Evolutionary conservation across 2,113 vertebrate species (phyloP).

Genomic region (Aix galericulata): DNA sequence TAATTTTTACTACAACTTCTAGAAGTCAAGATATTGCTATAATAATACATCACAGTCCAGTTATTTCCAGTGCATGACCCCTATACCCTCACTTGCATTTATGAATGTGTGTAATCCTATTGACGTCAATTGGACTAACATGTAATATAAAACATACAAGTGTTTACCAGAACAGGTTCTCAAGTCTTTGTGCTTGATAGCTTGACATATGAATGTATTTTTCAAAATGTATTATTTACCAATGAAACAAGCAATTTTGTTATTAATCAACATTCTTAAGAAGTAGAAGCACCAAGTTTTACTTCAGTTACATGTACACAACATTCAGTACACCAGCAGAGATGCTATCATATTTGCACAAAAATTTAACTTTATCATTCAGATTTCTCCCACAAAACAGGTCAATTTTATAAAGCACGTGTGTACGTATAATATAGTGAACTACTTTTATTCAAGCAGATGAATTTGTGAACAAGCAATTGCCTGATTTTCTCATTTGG

Average conservation of each 20-base stretch:
- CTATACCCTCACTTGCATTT: background rate
- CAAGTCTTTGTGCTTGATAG: background rate
- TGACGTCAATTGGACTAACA: background rate
- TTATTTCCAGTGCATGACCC: background rate
- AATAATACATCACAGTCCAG: conserved; percentile 11
- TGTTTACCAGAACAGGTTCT: background rate
- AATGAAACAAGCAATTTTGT: background rate
- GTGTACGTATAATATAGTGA: background rate
- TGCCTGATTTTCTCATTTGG: background rate
- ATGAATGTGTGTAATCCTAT: background rate
- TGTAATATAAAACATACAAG: background rate
- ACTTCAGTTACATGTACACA: background rate
- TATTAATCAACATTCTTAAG: background rate
- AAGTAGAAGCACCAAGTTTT: background rate
- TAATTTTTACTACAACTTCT: conserved; percentile 22
- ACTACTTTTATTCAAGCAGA: background rate
- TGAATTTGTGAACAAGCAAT: conserved; percentile 5
- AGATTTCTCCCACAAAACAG: background rate
- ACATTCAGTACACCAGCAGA: background rate
- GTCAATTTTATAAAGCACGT: background rate
- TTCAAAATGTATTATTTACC: background rate
- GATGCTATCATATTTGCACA: background rate
- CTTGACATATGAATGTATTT: background rate
- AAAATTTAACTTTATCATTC: background rate
- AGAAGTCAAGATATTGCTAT: background rate